Conservation (phyloP, 1,140 invertebrate species). For the Muscidifurax raptorellus region DNA sequence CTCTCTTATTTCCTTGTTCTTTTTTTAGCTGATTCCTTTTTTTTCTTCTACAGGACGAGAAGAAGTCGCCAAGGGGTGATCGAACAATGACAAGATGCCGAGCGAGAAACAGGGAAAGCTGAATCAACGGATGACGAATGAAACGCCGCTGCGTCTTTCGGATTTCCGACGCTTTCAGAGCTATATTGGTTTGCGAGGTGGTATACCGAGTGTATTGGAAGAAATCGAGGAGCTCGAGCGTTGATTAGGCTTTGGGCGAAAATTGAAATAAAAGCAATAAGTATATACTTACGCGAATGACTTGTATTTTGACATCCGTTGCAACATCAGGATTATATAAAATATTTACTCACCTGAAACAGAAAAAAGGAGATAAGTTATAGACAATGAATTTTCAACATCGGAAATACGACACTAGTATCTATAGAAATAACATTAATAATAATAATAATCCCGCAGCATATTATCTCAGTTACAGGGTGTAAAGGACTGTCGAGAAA, state of each 20-base stretch:
- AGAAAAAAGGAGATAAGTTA: background rate
- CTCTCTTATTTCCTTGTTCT: slow-evolving; percentile 6
- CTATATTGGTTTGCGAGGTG: background rate
- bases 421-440: background rate
- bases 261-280: background rate
- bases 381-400: background rate
- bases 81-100: slow-evolving; percentile 36
- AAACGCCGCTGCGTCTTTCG: background rate
- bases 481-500: slow-evolving; percentile 19
- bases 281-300: background rate
- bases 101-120: slow-evolving; percentile 1
- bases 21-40: slow-evolving; percentile 41
- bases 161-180: slow-evolving; percentile 24
- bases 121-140: slow-evolving; percentile 23
- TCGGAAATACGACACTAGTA: background rate
- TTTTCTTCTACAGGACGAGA: background rate
- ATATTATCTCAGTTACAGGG: background rate
- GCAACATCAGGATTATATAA: background rate
- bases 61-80: slow-evolving; percentile 8
- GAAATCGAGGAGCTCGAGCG: background rate
- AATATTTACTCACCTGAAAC: background rate
- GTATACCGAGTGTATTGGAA: background rate
- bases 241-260: too few relatives aligned
- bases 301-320: background rate
- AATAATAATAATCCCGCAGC: background rate